These are phyloP conservation scores for Temnothorax unifasciatus DNA, from an alignment of 2,888 invertebrate species.

Conservation along the genomic window DNA sequence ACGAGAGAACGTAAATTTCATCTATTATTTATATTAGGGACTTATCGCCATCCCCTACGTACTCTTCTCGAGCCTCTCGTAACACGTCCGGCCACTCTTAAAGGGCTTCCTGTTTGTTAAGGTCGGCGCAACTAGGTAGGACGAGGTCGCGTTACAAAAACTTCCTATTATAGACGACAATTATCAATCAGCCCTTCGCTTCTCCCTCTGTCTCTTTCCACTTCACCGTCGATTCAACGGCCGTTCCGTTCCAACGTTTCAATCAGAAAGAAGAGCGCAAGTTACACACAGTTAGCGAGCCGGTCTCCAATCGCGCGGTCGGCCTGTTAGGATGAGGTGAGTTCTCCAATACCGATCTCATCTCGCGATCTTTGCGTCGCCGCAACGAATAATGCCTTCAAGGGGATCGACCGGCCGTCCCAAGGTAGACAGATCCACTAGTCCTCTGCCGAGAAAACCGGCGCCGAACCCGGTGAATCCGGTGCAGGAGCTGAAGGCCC, in stretches of 20 bases:
- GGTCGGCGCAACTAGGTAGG: constrained; percentile 9
- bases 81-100: constrained; percentile 10
- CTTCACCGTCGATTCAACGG: constrained; percentile 31
- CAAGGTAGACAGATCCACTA: constrained; percentile 82
- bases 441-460: constrained; percentile 77
- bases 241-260: constrained; percentile 7
- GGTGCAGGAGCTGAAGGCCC: constrained; percentile 81
- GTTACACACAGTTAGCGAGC: constrained; percentile 8
- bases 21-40: constrained; percentile 36
- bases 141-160: constrained; percentile 14
- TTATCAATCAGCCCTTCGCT: constrained; percentile 39
- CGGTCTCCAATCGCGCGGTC: constrained; percentile 14
- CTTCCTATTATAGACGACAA: constrained; percentile 18
- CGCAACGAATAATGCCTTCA: constrained; percentile 79
- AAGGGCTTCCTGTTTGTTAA: constrained; percentile 42
- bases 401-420: constrained; percentile 75
- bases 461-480: constrained; percentile 74
- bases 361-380: constrained; percentile 49
- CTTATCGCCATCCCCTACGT: neutral
- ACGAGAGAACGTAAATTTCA: constrained; percentile 44
- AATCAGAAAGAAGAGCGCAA: constrained; percentile 8
- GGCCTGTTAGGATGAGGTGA: constrained; percentile 78
- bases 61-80: neutral
- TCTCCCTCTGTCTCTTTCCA: constrained; percentile 5
- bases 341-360: constrained; percentile 55